phyloP scores from a whole-genome alignment of 1,140 invertebrate genomes.

The Littorina saxatilis region DNA sequence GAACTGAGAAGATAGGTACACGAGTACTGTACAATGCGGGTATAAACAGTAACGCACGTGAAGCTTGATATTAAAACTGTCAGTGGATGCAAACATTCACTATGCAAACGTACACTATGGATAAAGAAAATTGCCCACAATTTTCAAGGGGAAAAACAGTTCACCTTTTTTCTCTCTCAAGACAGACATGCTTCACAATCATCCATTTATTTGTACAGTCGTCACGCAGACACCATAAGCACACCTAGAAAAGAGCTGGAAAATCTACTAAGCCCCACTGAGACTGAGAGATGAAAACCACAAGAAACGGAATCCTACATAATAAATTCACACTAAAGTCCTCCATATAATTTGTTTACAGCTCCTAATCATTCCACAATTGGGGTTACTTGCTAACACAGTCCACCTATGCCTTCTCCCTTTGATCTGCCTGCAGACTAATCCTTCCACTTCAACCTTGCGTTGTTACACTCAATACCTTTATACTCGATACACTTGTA shows the following conservation, averaged over 20 bases:
- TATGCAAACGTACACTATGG: background rate
- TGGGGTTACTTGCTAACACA: too few species aligned
- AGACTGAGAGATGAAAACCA: background rate
- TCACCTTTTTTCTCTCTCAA: background rate
- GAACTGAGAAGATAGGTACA: background rate
- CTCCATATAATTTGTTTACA: too few species aligned
- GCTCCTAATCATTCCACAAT: too few species aligned
- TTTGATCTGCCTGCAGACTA: too few species aligned
- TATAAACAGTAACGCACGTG: background rate
- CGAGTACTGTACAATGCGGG: background rate
- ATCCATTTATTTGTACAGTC: background rate
- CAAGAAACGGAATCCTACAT: background rate
- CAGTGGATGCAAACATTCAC: background rate
- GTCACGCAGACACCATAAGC: background rate
- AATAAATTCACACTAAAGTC: too few species aligned
- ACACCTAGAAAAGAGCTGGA: background rate
- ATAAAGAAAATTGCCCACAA: background rate
- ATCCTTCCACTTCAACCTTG: too few species aligned
- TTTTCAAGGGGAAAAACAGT: background rate
- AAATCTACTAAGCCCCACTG: conserved; percentile 14
- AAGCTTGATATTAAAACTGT: background rate
- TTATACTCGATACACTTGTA: too few species aligned
- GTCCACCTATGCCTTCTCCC: too few species aligned
- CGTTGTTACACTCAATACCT: too few species aligned
- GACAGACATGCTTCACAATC: background rate